Evolutionary conservation across 2,113 vertebrate genomes (phyloP), one percentile per base, ranked within the genome.

Genomic region (Sylvia atricapilla): DNA sequence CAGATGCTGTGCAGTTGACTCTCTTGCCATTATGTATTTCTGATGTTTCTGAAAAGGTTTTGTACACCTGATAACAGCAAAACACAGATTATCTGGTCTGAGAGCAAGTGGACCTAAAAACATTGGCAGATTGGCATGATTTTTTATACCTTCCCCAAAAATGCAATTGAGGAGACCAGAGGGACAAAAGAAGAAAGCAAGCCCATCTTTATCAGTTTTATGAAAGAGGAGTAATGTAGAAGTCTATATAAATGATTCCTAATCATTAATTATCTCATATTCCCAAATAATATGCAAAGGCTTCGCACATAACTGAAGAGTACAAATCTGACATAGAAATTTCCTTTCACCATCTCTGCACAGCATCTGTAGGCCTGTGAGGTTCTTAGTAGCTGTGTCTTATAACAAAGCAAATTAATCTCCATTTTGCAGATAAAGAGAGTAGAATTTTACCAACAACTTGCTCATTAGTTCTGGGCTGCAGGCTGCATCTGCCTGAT

Each of bases 371-470:
- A 83, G 41, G 60, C 44, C 79, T 82, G 28, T 44, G 74, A 94
- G 49, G 23, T 25, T 93, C 92, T 90, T 90, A 92, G 93, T 91
- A 91, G 39, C 76, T 75, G 24, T 70, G 58, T 44, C 47, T 74
- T 82, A 68, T 37, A 97, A 70, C 46, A 93, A 86, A 96, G 75
- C 11, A 92, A 93, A 95, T 95, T 91, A 93, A 96, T 95, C 92
- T 96, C 82, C 60, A 82, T 93, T 93, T 93, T 95, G 66, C 75
- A 87, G 87, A 52, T 90, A 95, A 53, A 89, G 62, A 77, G 66
- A 85, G 60, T 13, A 49, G 75, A 81, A 62, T 97, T 92, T 90
- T 89, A 74, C 52, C 30, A 69, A 70, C 58, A 56, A 52, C 72
- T 84, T 64, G 25, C 46, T 95, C 82, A 50, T 97, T 91, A 93